Evolutionary conservation across 2,888 invertebrate genomes (phyloP).

Genomic region (Stomorhina lunata): DNA sequence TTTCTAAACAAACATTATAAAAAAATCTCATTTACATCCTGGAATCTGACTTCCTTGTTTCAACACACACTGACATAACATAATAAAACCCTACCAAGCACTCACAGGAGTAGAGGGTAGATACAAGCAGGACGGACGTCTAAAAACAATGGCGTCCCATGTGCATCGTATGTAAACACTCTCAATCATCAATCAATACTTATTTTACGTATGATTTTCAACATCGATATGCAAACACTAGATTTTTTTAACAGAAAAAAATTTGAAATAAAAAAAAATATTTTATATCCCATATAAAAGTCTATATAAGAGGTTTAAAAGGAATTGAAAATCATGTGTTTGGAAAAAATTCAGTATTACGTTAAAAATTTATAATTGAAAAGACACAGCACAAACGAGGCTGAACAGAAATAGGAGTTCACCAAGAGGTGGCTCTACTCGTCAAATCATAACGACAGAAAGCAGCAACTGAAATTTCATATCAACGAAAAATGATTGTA

Average conservation of each 20-base stretch:
- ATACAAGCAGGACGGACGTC: not conserved
- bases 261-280: not conserved
- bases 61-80: not conserved
- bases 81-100: not conserved
- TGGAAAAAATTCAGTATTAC: conserved; percentile 4
- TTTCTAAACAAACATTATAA: conserved; percentile 38
- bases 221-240: conserved; percentile 59
- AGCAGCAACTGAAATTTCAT: not conserved
- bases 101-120: not conserved
- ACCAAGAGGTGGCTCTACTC: conserved; percentile 44
- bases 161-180: conserved; percentile 43
- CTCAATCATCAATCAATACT: conserved; percentile 53
- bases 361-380: conserved; percentile 45
- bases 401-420: conserved; percentile 44
- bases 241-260: not conserved
- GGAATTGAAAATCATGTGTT: conserved; percentile 24
- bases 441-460: conserved; percentile 41
- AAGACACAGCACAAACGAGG: not conserved
- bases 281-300: not conserved
- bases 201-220: conserved; percentile 50
- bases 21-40: conserved; percentile 21
- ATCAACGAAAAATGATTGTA: too few species aligned
- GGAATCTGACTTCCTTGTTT: conserved; percentile 3
- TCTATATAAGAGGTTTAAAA: conserved; percentile 34
- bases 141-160: conserved; percentile 39